phyloP scores from a whole-genome alignment of 2,113 vertebrate species.

The Patagioenas fasciata region DNA sequence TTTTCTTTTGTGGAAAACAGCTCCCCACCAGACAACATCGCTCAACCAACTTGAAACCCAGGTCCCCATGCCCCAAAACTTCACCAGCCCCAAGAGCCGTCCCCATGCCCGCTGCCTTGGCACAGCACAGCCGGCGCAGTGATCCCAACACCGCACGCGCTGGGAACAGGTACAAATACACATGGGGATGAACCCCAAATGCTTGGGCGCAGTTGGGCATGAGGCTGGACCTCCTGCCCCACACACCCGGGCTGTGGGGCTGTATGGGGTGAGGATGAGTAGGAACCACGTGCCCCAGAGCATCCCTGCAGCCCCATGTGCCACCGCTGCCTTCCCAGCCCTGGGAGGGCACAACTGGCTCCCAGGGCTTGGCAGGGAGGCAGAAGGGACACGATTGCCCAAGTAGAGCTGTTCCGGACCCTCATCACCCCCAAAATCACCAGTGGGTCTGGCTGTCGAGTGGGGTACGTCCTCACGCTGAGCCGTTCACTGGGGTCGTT shows the following conservation, averaged over 20 bases:
- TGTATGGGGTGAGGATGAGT: rapidly evolving
- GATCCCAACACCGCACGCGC: neutral
- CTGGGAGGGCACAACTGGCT: neutral
- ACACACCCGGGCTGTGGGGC: neutral
- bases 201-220: rapidly evolving
- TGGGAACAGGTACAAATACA: neutral
- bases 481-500: neutral
- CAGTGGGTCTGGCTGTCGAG: rapidly evolving
- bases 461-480: rapidly evolving
- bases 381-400: rapidly evolving
- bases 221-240: neutral
- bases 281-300: neutral
- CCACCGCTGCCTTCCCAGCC: neutral
- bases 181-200: rapidly evolving
- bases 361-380: neutral
- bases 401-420: rapidly evolving
- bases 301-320: neutral
- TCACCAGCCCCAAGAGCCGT: neutral
- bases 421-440: neutral
- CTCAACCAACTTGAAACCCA: neutral
- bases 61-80: neutral
- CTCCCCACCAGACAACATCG: neutral
- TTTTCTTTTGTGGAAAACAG: neutral
- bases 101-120: neutral
- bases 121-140: rapidly evolving